phyloP scores from a whole-genome alignment of 2,888 invertebrate species.

The Meiosimyza platycephala region DNA sequence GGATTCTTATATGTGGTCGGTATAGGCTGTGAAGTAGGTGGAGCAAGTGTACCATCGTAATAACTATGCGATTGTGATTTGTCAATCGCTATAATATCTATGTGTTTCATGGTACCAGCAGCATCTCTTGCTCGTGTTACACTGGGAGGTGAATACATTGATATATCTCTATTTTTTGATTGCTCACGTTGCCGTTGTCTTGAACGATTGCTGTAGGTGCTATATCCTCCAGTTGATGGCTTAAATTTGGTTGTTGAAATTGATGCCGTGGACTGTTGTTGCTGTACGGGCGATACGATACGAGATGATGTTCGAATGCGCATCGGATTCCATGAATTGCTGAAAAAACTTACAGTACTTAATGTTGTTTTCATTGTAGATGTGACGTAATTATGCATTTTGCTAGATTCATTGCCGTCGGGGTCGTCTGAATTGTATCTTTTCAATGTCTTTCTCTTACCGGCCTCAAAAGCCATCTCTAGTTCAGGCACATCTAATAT shows the following conservation, averaged over 20 bases:
- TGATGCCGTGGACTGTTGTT: conserved; percentile 17
- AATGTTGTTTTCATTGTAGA: conserved; percentile 6
- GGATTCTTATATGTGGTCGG: background rate
- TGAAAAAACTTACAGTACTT: conserved; percentile 41
- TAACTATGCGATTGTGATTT: conserved; percentile 66
- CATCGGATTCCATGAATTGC: conserved; percentile 61
- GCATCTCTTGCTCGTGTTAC: background rate
- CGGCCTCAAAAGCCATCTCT: conserved; percentile 60
- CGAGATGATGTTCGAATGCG: conserved; percentile 49
- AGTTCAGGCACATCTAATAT: conserved; percentile 62
- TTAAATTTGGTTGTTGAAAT: conserved; percentile 10
- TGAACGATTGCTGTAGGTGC: background rate
- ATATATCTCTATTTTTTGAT: background rate
- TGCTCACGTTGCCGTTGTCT: background rate
- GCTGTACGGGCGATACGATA: conserved; percentile 47
- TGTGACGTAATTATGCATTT: conserved; percentile 30
- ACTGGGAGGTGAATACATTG: background rate
- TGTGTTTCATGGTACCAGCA: conserved; percentile 20
- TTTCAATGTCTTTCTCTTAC: conserved; percentile 39
- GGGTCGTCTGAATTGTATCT: conserved; percentile 47
- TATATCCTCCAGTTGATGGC: conserved; percentile 24
- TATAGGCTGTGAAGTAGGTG: conserved; percentile 38
- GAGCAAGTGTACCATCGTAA: conserved; percentile 63
- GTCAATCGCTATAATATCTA: conserved; percentile 59
- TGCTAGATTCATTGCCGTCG: conserved; percentile 52